Conservation (phyloP, 37 sponge, comb jelly and placozoan genomes). For the Cliona cf. orientalis region DNA sequence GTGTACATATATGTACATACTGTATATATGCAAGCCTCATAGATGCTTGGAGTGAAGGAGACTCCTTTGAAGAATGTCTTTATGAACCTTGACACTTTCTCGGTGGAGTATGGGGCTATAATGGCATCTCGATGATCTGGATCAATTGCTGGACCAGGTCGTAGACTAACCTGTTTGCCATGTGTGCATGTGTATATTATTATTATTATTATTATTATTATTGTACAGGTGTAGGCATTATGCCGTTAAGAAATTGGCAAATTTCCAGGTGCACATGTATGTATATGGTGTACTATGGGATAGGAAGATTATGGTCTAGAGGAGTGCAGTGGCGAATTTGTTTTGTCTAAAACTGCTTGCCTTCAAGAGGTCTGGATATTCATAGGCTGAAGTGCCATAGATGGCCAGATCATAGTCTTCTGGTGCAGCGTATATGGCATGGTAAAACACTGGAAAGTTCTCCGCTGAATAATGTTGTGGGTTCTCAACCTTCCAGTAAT, state of each 20-base stretch:
- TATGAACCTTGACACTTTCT: not conserved
- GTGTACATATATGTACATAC: constrained; percentile 17
- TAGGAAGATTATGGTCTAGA: too few species aligned
- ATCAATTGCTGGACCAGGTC: not conserved
- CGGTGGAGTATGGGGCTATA: not conserved
- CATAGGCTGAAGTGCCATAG: constrained; percentile 73
- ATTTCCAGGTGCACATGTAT: too few species aligned
- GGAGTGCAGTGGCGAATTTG: too few species aligned
- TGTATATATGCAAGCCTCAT: constrained; percentile 56
- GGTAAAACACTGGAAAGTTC: constrained; percentile 64
- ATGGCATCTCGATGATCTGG: not conserved
- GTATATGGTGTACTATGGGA: too few species aligned
- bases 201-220: too few species aligned
- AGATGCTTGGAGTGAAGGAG: constrained; percentile 26
- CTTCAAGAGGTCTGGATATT: constrained; percentile 89
- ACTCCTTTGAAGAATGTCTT: constrained; percentile 16
- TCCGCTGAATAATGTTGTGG: constrained; percentile 25
- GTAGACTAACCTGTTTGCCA: not conserved
- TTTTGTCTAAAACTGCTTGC: too few species aligned
- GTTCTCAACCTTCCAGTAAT: constrained; percentile 70
- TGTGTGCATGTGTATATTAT: too few species aligned
- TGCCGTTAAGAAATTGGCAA: too few species aligned
- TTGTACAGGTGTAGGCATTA: too few species aligned
- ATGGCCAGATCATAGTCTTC: not conserved
- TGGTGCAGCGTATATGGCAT: not conserved